Conservation (phyloP, 2,888 invertebrate genomes). For the Zelleria hepariella region DNA sequence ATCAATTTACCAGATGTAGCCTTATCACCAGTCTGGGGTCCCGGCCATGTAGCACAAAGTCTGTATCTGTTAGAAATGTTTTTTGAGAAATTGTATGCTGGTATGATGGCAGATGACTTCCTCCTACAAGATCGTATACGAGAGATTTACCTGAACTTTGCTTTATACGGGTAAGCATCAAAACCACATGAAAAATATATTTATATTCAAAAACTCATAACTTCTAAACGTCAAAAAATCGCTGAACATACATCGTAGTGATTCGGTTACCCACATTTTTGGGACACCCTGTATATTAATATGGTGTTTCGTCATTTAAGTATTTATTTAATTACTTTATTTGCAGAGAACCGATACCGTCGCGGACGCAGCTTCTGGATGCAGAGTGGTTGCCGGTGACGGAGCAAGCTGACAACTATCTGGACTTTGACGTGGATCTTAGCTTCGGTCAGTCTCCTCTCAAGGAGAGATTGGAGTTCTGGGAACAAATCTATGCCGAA, state of each 20-base stretch:
- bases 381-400: not conserved
- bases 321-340: too few relatives aligned
- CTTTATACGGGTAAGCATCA: conserved; percentile 4
- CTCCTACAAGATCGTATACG: not conserved
- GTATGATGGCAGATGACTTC: conserved; percentile 1
- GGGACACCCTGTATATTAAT: too few relatives aligned
- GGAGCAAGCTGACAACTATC: not conserved
- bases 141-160: conserved; percentile 4
- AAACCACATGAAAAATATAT: not conserved
- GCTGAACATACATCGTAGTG: too few relatives aligned
- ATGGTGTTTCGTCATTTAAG: too few relatives aligned
- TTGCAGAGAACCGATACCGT: conserved; percentile 1
- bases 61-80: not conserved
- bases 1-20: not conserved
- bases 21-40: not conserved
- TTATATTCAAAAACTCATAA: too few relatives aligned
- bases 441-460: not conserved
- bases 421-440: not conserved
- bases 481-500: not conserved
- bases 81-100: not conserved
- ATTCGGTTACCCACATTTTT: too few relatives aligned
- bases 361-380: not conserved
- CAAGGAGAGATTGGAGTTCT: not conserved
- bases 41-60: not conserved
- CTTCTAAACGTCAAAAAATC: too few relatives aligned